Conservation (phyloP, 2,888 invertebrate species). For the Cataglyphis rosenhaueri region DNA sequence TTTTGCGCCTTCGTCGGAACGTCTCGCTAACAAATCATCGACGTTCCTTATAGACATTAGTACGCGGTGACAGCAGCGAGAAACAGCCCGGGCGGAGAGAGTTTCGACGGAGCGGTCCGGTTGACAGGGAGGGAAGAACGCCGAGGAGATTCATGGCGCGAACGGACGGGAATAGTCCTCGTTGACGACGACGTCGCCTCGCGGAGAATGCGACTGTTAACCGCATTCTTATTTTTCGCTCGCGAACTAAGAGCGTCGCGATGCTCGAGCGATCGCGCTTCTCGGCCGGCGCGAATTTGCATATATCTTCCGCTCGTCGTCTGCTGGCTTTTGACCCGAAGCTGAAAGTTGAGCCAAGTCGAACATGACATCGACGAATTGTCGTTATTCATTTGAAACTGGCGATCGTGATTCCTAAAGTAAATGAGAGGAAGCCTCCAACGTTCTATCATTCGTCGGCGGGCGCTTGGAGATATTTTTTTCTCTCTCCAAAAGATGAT, state of each 20-base stretch:
- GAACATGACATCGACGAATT: background rate
- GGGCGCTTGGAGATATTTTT: background rate
- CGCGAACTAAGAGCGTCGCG: constrained; percentile 34
- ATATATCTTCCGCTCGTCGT: constrained; percentile 8
- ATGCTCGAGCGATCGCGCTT: constrained; percentile 58
- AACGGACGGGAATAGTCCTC: constrained; percentile 74
- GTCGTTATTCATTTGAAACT: background rate
- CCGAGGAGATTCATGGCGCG: constrained; percentile 71
- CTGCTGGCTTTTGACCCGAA: constrained; percentile 4
- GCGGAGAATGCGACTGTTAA: constrained; percentile 70
- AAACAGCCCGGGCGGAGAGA: constrained; percentile 34
- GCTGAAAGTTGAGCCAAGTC: background rate
- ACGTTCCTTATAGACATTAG: constrained; percentile 28
- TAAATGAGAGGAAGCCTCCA: background rate
- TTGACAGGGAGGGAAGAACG: constrained; percentile 48
- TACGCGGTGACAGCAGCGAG: constrained; percentile 28
- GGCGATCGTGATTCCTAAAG: background rate
- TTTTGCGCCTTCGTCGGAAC: constrained; percentile 74
- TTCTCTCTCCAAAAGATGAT: background rate
- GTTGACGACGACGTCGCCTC: constrained; percentile 57
- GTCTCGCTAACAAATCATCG: constrained; percentile 83
- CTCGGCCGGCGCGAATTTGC: constrained; percentile 41
- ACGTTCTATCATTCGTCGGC: background rate
- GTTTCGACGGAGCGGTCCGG: constrained; percentile 42
- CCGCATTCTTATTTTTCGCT: constrained; percentile 68